These are phyloP conservation scores for Henricia sp. DNA, from an alignment of 53 echinoderm and acorn worm genomes.

Conservation along the genomic window DNA sequence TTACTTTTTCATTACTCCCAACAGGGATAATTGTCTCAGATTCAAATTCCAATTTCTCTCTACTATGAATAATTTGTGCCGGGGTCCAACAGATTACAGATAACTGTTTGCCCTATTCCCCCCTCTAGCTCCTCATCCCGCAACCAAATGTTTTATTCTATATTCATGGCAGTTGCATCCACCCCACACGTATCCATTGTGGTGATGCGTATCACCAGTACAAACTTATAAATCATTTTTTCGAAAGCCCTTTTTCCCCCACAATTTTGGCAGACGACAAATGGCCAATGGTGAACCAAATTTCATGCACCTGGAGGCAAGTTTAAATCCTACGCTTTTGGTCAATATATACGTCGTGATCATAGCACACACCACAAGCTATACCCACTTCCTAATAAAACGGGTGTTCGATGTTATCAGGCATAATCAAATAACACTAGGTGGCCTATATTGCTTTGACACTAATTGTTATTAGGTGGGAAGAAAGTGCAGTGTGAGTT, in stretches of 20 bases:
- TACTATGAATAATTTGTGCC: constrained; percentile 55
- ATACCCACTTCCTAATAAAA: constrained; percentile 14
- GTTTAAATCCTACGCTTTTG: background rate
- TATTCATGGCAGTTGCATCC: too few species aligned
- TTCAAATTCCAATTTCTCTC: constrained; percentile 55
- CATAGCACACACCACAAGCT: constrained; percentile 15
- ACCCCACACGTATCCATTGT: background rate
- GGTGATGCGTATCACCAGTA: background rate
- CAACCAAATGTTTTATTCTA: too few species aligned
- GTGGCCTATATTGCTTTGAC: constrained; percentile 33
- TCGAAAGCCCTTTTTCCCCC: background rate
- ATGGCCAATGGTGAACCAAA: too few species aligned
- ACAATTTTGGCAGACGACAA: background rate
- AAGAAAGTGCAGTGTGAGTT: background rate
- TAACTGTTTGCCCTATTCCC: background rate
- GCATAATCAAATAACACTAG: constrained; percentile 38
- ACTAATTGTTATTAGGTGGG: constrained; percentile 50
- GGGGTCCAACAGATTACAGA: constrained; percentile 37
- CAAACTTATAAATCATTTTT: constrained; percentile 8
- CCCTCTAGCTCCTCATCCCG: background rate
- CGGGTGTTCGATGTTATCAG: constrained; percentile 51
- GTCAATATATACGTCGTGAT: background rate
- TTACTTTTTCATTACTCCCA: constrained; percentile 66
- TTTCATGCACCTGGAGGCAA: constrained; percentile 17
- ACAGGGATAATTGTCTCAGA: constrained; percentile 65